A percentile compares a stretch with the other conserved stretches of the same genome.
Evolutionary conservation across 2,113 vertebrate genomes (phyloP).

Genomic region (Lepus timidus): DNA sequence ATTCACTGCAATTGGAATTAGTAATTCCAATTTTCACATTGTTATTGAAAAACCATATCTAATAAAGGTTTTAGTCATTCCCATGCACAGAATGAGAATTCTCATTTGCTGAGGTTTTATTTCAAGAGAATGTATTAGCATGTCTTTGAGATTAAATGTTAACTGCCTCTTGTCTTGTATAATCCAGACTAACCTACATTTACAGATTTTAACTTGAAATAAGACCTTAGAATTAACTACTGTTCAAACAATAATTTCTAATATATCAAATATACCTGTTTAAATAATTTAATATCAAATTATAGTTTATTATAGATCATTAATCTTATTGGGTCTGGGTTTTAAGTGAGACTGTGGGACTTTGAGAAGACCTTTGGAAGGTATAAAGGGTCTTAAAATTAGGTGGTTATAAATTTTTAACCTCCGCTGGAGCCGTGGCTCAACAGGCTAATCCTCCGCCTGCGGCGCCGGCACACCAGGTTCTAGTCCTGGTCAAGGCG

Average conservation of each 20-base stretch:
- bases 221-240: slow-evolving; percentile 47
- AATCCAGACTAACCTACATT: slow-evolving; percentile 59
- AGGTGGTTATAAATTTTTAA: neutral
- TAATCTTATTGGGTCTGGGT: neutral
- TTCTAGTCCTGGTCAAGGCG: too few species aligned
- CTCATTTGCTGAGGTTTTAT: slow-evolving; percentile 69
- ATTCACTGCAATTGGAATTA: slow-evolving; percentile 76
- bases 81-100: slow-evolving; percentile 74
- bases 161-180: slow-evolving; percentile 58
- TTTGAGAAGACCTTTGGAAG: slow-evolving; percentile 20
- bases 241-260: slow-evolving; percentile 64
- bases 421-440: too few species aligned
- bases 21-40: slow-evolving; percentile 77
- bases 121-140: slow-evolving; percentile 60
- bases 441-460: too few species aligned
- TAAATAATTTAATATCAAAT: slow-evolving; percentile 53
- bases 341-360: slow-evolving; percentile 32
- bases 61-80: slow-evolving; percentile 81
- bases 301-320: slow-evolving; percentile 40
- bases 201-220: slow-evolving; percentile 30
- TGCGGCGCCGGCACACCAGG: too few species aligned
- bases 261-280: slow-evolving; percentile 38
- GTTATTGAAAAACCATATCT: slow-evolving; percentile 78
- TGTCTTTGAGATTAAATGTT: slow-evolving; percentile 57
- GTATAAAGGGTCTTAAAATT: slow-evolving; percentile 35